Percentiles rank a stretch among this genome's conserved stretches.
phyloP scores from a whole-genome alignment of 2,113 vertebrate genomes.

The Daboia siamensis region DNA sequence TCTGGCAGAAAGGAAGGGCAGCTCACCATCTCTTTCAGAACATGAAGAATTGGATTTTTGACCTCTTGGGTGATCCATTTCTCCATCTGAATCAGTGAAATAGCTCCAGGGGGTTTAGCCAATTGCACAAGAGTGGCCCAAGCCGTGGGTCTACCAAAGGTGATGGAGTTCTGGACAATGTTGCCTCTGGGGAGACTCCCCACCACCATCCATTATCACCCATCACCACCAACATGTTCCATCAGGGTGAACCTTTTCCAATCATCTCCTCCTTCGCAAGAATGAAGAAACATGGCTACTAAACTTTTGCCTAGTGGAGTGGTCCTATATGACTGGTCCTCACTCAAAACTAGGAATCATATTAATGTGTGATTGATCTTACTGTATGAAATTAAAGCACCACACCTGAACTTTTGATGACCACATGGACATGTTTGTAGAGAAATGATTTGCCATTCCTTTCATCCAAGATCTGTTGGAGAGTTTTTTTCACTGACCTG shows the following conservation, averaged over 20 bases:
- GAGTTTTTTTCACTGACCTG: not conserved
- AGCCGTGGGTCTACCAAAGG: not conserved
- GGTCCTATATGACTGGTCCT: not conserved
- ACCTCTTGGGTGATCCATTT: not conserved
- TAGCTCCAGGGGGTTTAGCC: not conserved
- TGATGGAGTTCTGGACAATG: too few species aligned
- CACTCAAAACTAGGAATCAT: not conserved
- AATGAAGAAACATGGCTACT: too few species aligned
- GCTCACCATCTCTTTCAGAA: not conserved
- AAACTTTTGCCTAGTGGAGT: too few species aligned
- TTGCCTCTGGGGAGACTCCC: too few species aligned
- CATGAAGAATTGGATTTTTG: not conserved
- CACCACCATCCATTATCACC: too few species aligned
- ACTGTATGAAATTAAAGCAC: not conserved
- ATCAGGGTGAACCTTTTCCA: not conserved
- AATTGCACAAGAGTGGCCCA: not conserved
- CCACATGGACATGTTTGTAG: not conserved
- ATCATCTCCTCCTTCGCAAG: too few species aligned
- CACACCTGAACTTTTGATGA: not conserved
- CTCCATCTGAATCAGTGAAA: not conserved
- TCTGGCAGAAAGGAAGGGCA: not conserved
- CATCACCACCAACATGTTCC: not conserved
- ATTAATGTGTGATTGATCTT: not conserved
- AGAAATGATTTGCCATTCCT: not conserved
- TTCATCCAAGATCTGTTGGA: not conserved